Evolutionary conservation across 2,113 vertebrate species (phyloP).

Genomic region (Lepisosteus oculatus): DNA sequence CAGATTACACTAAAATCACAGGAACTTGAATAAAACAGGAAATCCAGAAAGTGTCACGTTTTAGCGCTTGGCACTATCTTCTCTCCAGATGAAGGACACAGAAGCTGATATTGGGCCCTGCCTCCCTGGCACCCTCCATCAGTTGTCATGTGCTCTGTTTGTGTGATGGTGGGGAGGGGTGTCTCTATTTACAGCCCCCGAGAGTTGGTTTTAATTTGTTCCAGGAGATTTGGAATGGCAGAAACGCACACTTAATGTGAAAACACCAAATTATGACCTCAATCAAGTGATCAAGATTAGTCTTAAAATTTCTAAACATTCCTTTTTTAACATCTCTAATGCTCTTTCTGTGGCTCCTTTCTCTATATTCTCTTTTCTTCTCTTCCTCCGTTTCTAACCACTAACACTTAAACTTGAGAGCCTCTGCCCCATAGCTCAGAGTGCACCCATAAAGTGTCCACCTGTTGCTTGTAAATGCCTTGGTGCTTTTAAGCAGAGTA

Average conservation of each 20-base stretch:
- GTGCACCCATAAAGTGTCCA: background rate
- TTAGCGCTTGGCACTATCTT: too few species aligned
- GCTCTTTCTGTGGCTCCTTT: background rate
- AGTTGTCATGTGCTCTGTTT: background rate
- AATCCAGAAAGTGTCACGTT: too few species aligned
- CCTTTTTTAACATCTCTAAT: background rate
- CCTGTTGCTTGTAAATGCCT: constrained; percentile 22
- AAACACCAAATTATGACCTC: background rate
- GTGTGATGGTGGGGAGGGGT: background rate
- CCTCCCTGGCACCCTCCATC: background rate
- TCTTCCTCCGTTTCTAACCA: background rate
- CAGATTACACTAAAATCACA: too few species aligned
- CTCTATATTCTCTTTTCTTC: background rate
- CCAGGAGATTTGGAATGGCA: background rate
- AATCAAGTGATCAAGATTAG: background rate
- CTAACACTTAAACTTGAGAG: background rate
- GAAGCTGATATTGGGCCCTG: too few species aligned
- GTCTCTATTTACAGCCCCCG: background rate
- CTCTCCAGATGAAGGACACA: too few species aligned
- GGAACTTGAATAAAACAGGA: too few species aligned
- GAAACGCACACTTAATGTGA: background rate
- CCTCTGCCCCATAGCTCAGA: background rate
- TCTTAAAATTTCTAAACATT: background rate
- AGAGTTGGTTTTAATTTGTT: background rate
- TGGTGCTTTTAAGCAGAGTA: constrained; percentile 9